These are phyloP conservation scores for Oceanites oceanicus DNA, from an alignment of 2,113 vertebrate genomes.

Conservation along the genomic window DNA sequence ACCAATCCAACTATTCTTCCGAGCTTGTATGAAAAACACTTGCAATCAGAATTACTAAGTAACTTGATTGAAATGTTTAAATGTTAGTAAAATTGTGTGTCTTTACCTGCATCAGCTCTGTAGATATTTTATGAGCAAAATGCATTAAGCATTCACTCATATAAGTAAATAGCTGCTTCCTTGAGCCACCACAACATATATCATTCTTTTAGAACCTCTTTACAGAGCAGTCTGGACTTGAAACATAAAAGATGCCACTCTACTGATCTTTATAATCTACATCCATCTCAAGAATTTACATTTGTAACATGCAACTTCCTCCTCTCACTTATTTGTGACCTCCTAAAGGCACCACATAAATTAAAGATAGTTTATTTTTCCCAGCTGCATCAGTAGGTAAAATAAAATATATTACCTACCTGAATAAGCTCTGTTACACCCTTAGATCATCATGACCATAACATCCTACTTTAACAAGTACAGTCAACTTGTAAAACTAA, in stretches of 20 bases:
- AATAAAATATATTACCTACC: background rate
- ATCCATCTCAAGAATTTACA: background rate
- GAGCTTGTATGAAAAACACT: background rate
- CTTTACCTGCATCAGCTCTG: background rate
- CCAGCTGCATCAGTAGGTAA: background rate
- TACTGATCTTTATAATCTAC: background rate
- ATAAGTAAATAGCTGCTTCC: background rate
- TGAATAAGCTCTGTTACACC: background rate
- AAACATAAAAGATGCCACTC: background rate
- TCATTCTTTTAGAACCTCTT: background rate
- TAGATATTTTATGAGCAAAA: background rate
- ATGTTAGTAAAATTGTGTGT: background rate
- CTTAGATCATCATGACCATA: background rate
- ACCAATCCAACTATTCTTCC: background rate
- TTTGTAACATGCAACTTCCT: background rate
- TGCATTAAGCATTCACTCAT: background rate
- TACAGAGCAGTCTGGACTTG: background rate
- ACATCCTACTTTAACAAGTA: background rate
- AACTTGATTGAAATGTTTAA: background rate
- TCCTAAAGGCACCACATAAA: background rate
- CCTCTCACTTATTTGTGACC: background rate
- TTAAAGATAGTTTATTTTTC: background rate
- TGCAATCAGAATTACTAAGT: background rate
- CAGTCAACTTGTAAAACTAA: background rate
- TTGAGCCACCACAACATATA: background rate